A percentile compares a stretch with the other conserved stretches of the same genome.
phyloP scores from a whole-genome alignment of 2,888 invertebrate species.

The Chelonus formosanus region DNA sequence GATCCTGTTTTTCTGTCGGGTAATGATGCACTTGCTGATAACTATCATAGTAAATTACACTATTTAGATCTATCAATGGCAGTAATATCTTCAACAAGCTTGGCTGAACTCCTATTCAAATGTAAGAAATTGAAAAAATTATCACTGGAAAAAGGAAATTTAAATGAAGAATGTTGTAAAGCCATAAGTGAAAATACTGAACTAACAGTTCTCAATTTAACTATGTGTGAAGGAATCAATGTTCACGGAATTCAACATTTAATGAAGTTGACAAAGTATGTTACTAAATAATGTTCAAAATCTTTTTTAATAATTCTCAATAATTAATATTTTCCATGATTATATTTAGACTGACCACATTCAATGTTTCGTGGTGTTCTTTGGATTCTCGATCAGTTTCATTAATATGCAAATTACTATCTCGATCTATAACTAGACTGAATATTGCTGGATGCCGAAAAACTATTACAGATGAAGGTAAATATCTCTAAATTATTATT shows the following conservation, averaged over 20 bases:
- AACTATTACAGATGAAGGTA: too few species aligned
- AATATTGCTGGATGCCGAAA: constrained; percentile 83
- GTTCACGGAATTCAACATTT: constrained; percentile 72
- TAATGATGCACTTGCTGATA: constrained; percentile 56
- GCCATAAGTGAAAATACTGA: constrained; percentile 74
- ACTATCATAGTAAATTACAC: constrained; percentile 72
- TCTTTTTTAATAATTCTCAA: too few species aligned
- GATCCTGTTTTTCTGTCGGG: constrained; percentile 67
- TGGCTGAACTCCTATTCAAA: constrained; percentile 71
- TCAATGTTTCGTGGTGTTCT: constrained; percentile 87
- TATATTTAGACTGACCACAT: constrained; percentile 70
- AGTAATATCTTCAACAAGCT: constrained; percentile 69
- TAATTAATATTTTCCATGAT: not conserved
- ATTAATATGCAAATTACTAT: constrained; percentile 71
- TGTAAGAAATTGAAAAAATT: constrained; percentile 81
- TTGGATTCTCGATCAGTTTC: constrained; percentile 71
- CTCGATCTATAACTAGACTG: constrained; percentile 74
- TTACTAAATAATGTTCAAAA: not conserved
- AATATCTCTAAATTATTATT: too few species aligned
- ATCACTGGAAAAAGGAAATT: constrained; percentile 80
- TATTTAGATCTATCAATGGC: constrained; percentile 89
- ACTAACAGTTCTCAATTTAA: constrained; percentile 83
- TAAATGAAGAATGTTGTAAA: constrained; percentile 73
- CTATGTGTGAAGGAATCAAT: constrained; percentile 81
- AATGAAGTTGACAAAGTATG: constrained; percentile 67